Evolutionary conservation across 2,113 vertebrate genomes (phyloP).

Genomic region (Bufo bufo): DNA sequence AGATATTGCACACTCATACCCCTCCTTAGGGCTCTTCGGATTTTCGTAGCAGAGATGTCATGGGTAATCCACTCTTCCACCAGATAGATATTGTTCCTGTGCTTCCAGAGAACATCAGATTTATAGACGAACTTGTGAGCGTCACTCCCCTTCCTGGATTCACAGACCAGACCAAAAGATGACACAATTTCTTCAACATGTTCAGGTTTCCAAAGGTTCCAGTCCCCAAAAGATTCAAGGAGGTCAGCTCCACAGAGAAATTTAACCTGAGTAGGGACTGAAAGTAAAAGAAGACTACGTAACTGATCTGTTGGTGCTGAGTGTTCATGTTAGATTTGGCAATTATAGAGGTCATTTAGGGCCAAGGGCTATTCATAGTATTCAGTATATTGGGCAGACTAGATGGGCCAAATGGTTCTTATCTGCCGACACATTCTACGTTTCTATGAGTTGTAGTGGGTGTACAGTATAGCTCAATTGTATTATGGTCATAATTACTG

Average conservation of each 20-base stretch:
- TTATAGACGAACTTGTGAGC: conserved; percentile 86
- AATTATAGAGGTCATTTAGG: no score
- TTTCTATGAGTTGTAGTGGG: no score
- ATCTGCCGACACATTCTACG: no score
- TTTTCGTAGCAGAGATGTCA: conserved; percentile 90
- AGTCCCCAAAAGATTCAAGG: conserved; percentile 86
- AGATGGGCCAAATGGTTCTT: no score
- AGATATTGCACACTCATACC: conserved; percentile 87
- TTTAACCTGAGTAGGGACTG: conserved; percentile 79
- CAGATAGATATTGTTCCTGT: conserved; percentile 84
- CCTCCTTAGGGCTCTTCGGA: conserved; percentile 83
- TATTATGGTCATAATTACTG: no score
- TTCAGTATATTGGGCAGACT: no score
- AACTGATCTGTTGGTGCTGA: neutral
- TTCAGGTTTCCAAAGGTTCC: conserved; percentile 89
- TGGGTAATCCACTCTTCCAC: conserved; percentile 91
- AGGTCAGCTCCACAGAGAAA: conserved; percentile 91
- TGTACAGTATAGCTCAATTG: no score
- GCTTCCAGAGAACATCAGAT: conserved; percentile 83
- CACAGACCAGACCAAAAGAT: conserved; percentile 81
- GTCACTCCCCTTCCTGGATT: conserved; percentile 77
- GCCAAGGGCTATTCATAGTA: no score
- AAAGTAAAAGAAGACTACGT: neutral
- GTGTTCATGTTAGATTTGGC: no score
- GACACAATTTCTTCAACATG: conserved; percentile 85